Evolutionary conservation across 1,140 invertebrate species (phyloP).

Genomic region (Bombus sylvicola): DNA sequence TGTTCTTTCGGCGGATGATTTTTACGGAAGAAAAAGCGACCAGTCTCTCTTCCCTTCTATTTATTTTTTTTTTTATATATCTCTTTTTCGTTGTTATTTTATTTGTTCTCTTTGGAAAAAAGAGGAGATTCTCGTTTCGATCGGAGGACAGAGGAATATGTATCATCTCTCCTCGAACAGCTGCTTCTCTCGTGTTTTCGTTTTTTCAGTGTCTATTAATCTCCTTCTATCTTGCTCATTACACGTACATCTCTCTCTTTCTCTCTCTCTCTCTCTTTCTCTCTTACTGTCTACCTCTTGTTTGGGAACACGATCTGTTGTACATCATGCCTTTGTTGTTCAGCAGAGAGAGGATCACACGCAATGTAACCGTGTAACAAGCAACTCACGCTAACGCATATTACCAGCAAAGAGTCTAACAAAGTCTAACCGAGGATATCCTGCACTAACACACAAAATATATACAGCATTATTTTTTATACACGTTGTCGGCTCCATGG

Average conservation of each 20-base stretch:
- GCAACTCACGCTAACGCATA: conserved; percentile 48
- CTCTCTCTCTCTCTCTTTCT: neutral
- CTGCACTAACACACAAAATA: conserved; percentile 67
- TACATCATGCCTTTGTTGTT: conserved; percentile 37
- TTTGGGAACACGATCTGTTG: neutral
- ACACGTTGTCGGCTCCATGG: conserved; percentile 44
- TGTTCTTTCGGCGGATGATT: conserved; percentile 34
- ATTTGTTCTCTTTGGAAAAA: conserved; percentile 29
- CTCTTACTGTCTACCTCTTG: neutral
- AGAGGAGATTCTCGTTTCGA: conserved; percentile 61
- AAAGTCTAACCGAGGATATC: conserved; percentile 61
- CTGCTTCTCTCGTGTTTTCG: conserved; percentile 29
- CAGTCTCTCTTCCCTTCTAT: neutral
- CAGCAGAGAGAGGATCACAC: conserved; percentile 22
- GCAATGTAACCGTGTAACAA: conserved; percentile 55
- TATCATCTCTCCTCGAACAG: conserved; percentile 41
- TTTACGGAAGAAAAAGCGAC: conserved; percentile 25
- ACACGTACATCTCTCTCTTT: conserved; percentile 19
- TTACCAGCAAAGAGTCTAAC: conserved; percentile 45
- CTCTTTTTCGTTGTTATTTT: neutral
- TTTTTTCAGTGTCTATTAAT: conserved; percentile 34
- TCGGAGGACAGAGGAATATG: conserved; percentile 18
- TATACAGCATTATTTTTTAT: conserved; percentile 15
- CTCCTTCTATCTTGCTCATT: conserved; percentile 26
- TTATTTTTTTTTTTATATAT: neutral